A percentile compares a stretch with the other conserved stretches of the same genome.
Conservation (phyloP, 1,140 invertebrate genomes). For the Drosophila virilis region DNA sequence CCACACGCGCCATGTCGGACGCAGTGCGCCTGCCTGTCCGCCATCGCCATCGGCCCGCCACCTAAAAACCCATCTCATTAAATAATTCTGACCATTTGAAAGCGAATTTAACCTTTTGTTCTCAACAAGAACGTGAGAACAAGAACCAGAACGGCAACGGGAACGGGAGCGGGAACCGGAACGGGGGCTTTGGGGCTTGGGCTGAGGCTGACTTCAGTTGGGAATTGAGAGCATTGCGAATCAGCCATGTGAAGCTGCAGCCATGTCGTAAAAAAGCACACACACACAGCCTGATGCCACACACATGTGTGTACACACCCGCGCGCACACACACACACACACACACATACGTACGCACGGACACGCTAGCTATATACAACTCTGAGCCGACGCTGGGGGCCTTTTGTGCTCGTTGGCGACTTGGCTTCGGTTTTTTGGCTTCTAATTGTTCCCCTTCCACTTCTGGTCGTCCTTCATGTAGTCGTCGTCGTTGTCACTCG, state of each 20-base stretch:
- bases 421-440: slow-evolving; percentile 65
- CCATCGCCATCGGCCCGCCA: slow-evolving; percentile 46
- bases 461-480: neutral
- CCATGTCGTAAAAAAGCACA: slow-evolving; percentile 24
- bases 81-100: slow-evolving; percentile 79
- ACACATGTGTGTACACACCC: slow-evolving; percentile 17
- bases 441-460: slow-evolving; percentile 61
- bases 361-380: slow-evolving; percentile 11
- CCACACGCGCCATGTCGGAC: slow-evolving; percentile 51
- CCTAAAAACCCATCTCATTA: slow-evolving; percentile 63
- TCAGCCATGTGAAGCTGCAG: slow-evolving; percentile 43
- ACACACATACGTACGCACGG: neutral
- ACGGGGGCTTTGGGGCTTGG: neutral
- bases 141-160: slow-evolving; percentile 15
- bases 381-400: slow-evolving; percentile 26
- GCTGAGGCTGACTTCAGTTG: slow-evolving; percentile 3
- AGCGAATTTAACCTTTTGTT: slow-evolving; percentile 82
- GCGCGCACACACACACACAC: neutral
- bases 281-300: slow-evolving; percentile 16
- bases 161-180: neutral
- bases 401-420: slow-evolving; percentile 49
- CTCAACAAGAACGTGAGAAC: slow-evolving; percentile 36
- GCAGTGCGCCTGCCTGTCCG: slow-evolving; percentile 76
- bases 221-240: slow-evolving; percentile 30
- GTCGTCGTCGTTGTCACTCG: slow-evolving; percentile 56